These are phyloP conservation scores for Dryobates pubescens DNA, from an alignment of 2,797 vertebrate species.

Conservation along the genomic window DNA sequence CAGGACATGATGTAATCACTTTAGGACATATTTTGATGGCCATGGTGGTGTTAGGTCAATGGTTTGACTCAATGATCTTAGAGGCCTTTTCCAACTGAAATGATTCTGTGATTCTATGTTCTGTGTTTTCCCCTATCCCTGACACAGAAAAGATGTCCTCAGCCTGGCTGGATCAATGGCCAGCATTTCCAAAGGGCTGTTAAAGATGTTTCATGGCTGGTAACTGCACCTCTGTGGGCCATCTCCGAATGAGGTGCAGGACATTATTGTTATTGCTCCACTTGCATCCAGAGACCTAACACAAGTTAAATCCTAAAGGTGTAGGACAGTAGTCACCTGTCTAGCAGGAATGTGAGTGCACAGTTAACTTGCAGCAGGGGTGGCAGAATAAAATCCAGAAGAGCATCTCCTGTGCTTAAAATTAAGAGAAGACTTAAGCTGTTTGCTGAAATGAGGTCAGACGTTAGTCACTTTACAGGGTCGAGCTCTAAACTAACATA, in stretches of 20 bases:
- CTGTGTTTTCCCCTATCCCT: not conserved
- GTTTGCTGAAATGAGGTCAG: conserved; percentile 52
- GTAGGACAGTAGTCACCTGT: not conserved
- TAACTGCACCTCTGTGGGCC: not conserved
- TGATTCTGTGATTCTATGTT: not conserved
- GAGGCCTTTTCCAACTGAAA: no score
- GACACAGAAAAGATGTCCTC: not conserved
- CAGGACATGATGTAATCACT: no score
- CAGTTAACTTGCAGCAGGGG: not conserved
- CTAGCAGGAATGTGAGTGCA: not conserved
- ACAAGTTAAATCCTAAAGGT: not conserved
- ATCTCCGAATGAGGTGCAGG: not conserved
- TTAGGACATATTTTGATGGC: no score
- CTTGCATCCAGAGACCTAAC: not conserved
- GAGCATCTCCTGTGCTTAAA: not conserved
- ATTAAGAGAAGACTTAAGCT: conserved; percentile 37
- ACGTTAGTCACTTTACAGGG: not conserved
- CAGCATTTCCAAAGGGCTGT: not conserved
- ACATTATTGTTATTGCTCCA: not conserved
- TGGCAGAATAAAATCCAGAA: not conserved
- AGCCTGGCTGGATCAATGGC: not conserved
- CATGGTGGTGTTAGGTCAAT: no score
- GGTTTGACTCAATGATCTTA: no score
- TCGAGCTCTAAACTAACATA: conserved; percentile 58
- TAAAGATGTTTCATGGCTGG: not conserved